Conservation (phyloP, 2,797 vertebrate genomes). For the Tauraco hartlaubi region DNA sequence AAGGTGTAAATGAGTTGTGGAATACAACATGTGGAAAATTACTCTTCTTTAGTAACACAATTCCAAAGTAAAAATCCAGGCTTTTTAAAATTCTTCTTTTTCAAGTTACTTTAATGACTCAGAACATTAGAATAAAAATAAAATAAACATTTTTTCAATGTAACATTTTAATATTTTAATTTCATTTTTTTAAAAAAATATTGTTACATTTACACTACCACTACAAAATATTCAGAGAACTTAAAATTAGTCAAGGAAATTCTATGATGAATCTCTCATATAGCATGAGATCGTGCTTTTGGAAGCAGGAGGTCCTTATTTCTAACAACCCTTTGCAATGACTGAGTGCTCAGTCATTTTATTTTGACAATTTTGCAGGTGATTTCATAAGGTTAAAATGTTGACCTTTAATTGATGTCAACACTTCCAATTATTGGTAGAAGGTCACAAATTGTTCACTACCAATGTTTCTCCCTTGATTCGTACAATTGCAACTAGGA, state of each 20-base stretch:
- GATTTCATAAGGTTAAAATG: not conserved
- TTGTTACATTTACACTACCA: not conserved
- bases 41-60: not conserved
- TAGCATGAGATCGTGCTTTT: not conserved
- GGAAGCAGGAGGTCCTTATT: not conserved
- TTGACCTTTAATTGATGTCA: not conserved
- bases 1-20: not conserved
- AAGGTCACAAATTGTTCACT: not conserved
- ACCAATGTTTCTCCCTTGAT: not conserved
- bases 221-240: not conserved
- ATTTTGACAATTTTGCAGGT: not conserved
- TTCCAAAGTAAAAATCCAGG: not conserved
- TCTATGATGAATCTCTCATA: not conserved
- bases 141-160: not conserved
- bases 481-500: not conserved
- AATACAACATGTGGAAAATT: not conserved
- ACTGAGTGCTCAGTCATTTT: not conserved
- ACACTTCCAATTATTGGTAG: not conserved
- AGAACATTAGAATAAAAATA: not conserved
- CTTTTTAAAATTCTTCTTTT: not conserved
- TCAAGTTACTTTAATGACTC: not conserved
- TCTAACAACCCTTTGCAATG: not conserved
- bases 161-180: not conserved
- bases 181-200: not conserved
- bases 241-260: not conserved